phyloP scores from a whole-genome alignment of 2,113 vertebrate species.

The Panurus biarmicus region DNA sequence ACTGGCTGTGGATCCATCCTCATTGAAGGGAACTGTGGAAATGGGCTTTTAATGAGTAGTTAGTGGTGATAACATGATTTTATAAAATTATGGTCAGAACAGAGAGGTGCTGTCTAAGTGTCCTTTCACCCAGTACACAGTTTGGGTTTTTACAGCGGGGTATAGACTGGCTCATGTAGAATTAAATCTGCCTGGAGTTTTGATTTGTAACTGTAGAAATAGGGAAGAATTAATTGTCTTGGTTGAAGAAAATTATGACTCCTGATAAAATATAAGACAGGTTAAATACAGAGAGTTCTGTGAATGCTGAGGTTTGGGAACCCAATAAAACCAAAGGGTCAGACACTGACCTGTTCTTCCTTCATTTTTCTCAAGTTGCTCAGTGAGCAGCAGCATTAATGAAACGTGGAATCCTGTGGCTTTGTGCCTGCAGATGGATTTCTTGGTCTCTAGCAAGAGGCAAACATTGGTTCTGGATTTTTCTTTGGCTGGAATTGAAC shows the following conservation, averaged over 20 bases:
- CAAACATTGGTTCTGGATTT: neutral
- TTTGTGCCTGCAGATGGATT: neutral
- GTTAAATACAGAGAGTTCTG: neutral
- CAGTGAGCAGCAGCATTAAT: neutral
- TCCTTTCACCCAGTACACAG: neutral
- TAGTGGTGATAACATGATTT: neutral
- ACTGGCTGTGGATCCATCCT: neutral
- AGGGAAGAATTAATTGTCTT: neutral
- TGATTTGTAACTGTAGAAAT: neutral
- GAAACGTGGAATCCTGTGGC: neutral
- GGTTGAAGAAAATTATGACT: neutral
- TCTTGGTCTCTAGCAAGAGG: neutral
- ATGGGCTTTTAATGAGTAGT: neutral
- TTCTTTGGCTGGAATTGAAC: neutral
- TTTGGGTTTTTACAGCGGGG: neutral
- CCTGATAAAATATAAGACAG: neutral
- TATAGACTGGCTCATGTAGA: neutral
- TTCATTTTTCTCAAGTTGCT: neutral
- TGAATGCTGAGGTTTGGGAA: neutral
- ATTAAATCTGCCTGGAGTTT: neutral
- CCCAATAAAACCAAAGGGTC: neutral
- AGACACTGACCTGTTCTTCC: neutral
- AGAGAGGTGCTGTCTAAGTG: neutral
- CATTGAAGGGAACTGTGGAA: neutral
- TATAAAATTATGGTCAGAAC: neutral